Evolutionary conservation across 1,140 invertebrate species (phyloP), one percentile per base, ranked within the genome.

Genomic region (Archivesica marissinica): DNA sequence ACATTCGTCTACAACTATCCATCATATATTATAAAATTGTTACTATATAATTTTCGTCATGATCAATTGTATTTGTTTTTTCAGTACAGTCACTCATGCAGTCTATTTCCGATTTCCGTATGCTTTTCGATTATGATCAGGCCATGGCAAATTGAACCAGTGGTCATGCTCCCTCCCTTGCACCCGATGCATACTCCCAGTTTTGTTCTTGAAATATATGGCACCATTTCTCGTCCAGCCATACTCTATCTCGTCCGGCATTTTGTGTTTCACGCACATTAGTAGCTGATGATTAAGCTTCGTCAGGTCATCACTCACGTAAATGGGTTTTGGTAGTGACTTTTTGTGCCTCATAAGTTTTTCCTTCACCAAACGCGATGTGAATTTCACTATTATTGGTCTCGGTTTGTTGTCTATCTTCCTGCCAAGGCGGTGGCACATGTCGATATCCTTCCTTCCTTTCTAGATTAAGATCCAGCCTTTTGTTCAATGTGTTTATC

Each of bases 81-180:
- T n/a, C n/a, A n/a, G n/a, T n/a, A n/a, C n/a, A n/a, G n/a, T n/a
- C n/a, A n/a, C n/a, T n/a, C n/a, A n/a, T n/a, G n/a, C n/a, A n/a
- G n/a, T n/a, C n/a, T n/a, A n/a, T n/a, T n/a, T n/a, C n/a, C n/a
- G n/a, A n/a, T n/a, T n/a, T n/a, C n/a, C n/a, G n/a, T n/a, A n/a
- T n/a, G n/a, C n/a, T n/a, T n/a, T n/a, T n/a, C n/a, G n/a, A n/a
- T n/a, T n/a, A n/a, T n/a, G n/a, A n/a, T n/a, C n/a, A n/a, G n/a
- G 68, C 68, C 68, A 72, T 23, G 68, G 68, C 9, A 72, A n/a
- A 23, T 47, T 25, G 15, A 72, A 25, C 68, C 68, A 72, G 15
- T 47, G 15, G 17, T 72, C 39, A 41, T 47, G 47, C 23, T 72
- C 39, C 9, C 23, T 28, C 7, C 11, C 4, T 23, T 20, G 0